These are phyloP conservation scores for Eubasilissa splendida DNA, from an alignment of 2,888 invertebrate genomes.

Conservation along the genomic window DNA sequence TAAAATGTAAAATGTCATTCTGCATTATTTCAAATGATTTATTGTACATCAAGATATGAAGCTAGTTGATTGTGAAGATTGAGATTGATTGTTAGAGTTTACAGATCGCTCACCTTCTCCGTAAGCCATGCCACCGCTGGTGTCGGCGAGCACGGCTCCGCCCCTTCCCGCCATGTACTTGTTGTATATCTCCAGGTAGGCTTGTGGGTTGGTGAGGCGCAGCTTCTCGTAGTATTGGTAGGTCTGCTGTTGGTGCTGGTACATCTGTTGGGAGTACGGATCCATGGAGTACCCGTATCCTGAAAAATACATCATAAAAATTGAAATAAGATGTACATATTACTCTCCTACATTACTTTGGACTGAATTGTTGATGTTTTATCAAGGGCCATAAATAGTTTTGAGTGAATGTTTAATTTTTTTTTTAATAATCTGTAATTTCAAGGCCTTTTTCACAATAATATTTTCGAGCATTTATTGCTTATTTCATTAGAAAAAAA, in stretches of 20 bases:
- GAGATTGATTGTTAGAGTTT: too few relatives aligned
- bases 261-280: conserved; percentile 75
- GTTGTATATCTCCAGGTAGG: conserved; percentile 85
- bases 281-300: conserved; percentile 64
- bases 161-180: conserved; percentile 75
- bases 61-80: too few relatives aligned
- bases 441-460: too few relatives aligned
- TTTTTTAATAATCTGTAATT: too few relatives aligned
- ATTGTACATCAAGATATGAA: not conserved
- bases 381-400: too few relatives aligned
- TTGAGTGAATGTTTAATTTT: too few relatives aligned
- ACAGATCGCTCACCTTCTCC: conserved; percentile 60
- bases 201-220: conserved; percentile 83
- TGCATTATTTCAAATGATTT: not conserved
- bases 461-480: too few relatives aligned
- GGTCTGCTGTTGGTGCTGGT: conserved; percentile 71
- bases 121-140: conserved; percentile 58
- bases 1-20: not conserved
- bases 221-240: conserved; percentile 86
- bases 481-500: too few relatives aligned
- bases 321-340: too few relatives aligned
- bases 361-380: too few relatives aligned
- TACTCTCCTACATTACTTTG: too few relatives aligned
- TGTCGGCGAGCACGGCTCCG: conserved; percentile 61
- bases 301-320: conserved; percentile 53